Base-by-base conservation (phyloP, 2,888 invertebrate species). In the Harmothoe impar region DNA sequence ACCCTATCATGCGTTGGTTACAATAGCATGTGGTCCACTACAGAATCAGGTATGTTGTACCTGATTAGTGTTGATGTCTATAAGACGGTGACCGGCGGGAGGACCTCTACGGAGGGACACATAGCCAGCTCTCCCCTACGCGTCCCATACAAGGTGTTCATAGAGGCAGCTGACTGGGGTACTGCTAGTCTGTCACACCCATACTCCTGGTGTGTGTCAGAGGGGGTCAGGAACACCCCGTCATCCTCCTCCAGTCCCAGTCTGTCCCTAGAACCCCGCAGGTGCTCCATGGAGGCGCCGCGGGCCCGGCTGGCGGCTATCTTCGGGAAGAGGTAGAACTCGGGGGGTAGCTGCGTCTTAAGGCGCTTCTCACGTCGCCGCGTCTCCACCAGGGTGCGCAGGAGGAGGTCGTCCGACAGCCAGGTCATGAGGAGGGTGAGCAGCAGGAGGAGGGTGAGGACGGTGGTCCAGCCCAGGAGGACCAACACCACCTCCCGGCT, bases 311-410 rank as follows among this genome's bases (percentile, higher is more conserved):
- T 72, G 25, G 31, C 72, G 5, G 5, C 72, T n/a, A 84, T 43
- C 84, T 51, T 84, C 5, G 84, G 86, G 86, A 86, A 54, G 29
- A 86, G 25, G 86, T 52, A 86, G 86, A 86, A 54, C 54, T 86
- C 86, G 29, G 20, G 86, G 1, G 86, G 54, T 7, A 54, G 23
- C 23, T 43, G 3, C 5, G 51, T 54, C 54, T 86, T 52, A 0
- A 86, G 29, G 33, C 25, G 54, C 20, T 20, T 15, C 25, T 20
- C 1, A 0, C 56, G 43, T 17, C 84, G 43, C 43, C 33, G 1
- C 1, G 35, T 51, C 43, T 84, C 84, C 0, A 54, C 23, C 52
- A 86, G 54, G 15, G 52, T 86, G 17, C 86, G 52, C 54, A 86
- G 52, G 54, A 86, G 52, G 54, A 86, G 54, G 54, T 86, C 86